Evolutionary conservation across 2,113 vertebrate species (phyloP), one percentile per base, ranked within the genome.

Genomic region (Caranx ignobilis): DNA sequence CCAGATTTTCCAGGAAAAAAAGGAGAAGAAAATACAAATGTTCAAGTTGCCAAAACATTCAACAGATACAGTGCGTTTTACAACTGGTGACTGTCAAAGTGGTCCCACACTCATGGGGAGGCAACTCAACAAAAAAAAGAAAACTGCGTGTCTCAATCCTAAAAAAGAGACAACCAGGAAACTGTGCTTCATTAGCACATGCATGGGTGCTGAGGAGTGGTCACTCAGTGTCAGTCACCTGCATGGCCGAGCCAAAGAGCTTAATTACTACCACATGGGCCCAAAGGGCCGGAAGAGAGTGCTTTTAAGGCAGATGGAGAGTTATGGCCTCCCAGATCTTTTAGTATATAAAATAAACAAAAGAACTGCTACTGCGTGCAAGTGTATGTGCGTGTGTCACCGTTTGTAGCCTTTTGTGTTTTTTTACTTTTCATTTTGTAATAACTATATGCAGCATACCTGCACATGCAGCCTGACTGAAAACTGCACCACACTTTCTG

Each of bases 181-280:
- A 80, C 65, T 70, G 41, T 54, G 85, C 91, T 94, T 96, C 95
- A 96, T 95, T 96, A 95, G 92, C 94, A 93, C 94, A 96, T 95
- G 96, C 96, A 94, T 95, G 94, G 85, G 71, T 95, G 76, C 62
- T 47, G 77, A 88, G 89, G 85, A 92, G 88, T 85, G 89, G 91
- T 88, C 91, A 88, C 83, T 86, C 72, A 63, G 73, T 89, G 87
- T 93, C 91, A 90, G 91, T 94, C 87, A 94, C 89, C 91, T 92
- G 86, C 91, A 39, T 55, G 79, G 77, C 82, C 45, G 16, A 86
- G 82, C 70, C 77, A 64, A 45, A 92, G 86, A 91, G 81, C 94
- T 76, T 98, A 98, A 98, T 97, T 95, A 95, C 95, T 96, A 95
- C 94, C 97, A 98, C 96, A 98, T 98, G 97, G 92, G 91, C 78